Evolutionary conservation across 2,888 invertebrate species (phyloP), one percentile per base, ranked within the genome.

Genomic region (Hedya salicella): DNA sequence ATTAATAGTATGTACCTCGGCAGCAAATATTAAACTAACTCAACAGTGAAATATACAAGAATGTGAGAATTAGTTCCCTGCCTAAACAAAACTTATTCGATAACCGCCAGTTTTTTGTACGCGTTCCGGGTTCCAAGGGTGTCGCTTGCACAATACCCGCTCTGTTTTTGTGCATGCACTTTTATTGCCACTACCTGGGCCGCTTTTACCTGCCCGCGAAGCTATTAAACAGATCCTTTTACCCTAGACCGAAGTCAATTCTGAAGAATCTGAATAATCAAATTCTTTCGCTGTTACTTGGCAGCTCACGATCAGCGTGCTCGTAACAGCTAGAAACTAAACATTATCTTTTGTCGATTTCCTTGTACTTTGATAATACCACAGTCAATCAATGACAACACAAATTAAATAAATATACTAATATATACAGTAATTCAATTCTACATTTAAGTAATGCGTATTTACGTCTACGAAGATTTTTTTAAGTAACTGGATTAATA

Each of bases 111-210:
- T 46, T 52, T 39, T 46, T 14, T 42, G 16, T 39, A 17, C 44
- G 30, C 21, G 50, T 42, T 42, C 44, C 17, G 44, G 19, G 44
- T 46, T 46, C 36, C 39, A 79, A 74, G 70, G 71, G 39, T 61
- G 69, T 75, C 78, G 78, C 76, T 85, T 82, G 80, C 78, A 79
- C 75, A 82, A 79, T 73, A 75, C 73, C 70, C 67, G 73, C 76
- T 73, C 74, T 64, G 68, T 71, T 81, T 82, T 80, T 83, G 72
- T 74, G 70, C 44, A n/a, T 16, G 57, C 46, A 73, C 67, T 79
- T 78, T 72, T 62, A 67, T 68, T 60, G 48, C 70, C 74, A 74
- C 82, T 85, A 85, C 84, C 85, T 85, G 85, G 73, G 67, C 69
- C 53, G 6, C 25, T 59, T 32, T 59, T 65, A 65, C 65, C 59